phyloP scores from a whole-genome alignment of 1,140 invertebrate genomes.

The Psix sp. region DNA sequence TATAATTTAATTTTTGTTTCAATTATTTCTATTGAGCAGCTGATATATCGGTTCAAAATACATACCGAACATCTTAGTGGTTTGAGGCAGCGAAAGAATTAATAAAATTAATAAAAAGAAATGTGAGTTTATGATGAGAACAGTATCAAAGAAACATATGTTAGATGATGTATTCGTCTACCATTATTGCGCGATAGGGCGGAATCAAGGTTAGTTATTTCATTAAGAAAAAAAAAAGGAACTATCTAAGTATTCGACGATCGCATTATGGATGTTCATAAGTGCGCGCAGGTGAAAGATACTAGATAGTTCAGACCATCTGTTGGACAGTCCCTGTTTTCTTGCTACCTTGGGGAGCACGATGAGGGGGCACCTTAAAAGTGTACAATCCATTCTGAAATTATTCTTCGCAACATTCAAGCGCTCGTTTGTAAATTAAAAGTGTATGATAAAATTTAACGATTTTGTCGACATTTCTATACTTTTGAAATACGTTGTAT shows the following conservation, averaged over 20 bases:
- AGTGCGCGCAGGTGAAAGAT: slow-evolving; percentile 56
- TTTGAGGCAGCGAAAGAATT: slow-evolving; percentile 15
- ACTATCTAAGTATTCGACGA: slow-evolving; percentile 50
- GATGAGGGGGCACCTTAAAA: slow-evolving; percentile 20
- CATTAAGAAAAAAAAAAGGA: slow-evolving; percentile 31
- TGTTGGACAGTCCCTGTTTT: slow-evolving; percentile 46
- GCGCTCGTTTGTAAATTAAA: neutral
- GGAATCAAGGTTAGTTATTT: slow-evolving; percentile 44
- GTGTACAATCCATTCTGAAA: slow-evolving; percentile 32
- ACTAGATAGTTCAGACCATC: slow-evolving; percentile 59
- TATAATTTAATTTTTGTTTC: too few species aligned
- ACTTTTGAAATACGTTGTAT: too few species aligned
- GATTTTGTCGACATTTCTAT: too few species aligned
- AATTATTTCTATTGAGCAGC: slow-evolving; percentile 23
- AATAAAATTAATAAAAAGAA: slow-evolving; percentile 37
- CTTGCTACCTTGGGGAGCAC: slow-evolving; percentile 47
- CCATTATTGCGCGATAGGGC: slow-evolving; percentile 67
- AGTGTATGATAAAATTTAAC: too few species aligned
- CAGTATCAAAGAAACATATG: slow-evolving; percentile 41
- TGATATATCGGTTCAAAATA: slow-evolving; percentile 35
- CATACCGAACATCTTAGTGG: slow-evolving; percentile 20
- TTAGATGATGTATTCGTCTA: slow-evolving; percentile 47
- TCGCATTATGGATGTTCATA: slow-evolving; percentile 44
- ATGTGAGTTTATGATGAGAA: slow-evolving; percentile 26
- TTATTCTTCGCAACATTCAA: slow-evolving; percentile 9